A percentile compares a stretch with the other conserved stretches of the same genome.
Evolutionary conservation across 2,888 invertebrate genomes (phyloP).

Genomic region (Drosophila koepferae): DNA sequence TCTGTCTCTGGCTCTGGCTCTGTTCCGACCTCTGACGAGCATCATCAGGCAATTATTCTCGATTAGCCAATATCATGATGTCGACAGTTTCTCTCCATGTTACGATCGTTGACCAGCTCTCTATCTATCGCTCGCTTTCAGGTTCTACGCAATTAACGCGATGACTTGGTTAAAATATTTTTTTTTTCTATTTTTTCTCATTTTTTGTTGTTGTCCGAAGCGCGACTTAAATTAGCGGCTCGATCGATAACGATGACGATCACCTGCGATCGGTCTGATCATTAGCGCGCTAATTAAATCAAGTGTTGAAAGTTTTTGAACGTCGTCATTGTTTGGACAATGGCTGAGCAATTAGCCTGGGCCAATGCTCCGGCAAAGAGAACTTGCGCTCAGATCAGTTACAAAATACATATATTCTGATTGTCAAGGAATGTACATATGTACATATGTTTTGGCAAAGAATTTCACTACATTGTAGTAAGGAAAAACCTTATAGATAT

Average conservation of each 20-base stretch:
- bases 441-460: background rate
- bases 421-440: background rate
- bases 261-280: constrained; percentile 46
- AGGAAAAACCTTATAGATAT: background rate
- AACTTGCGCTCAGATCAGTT: background rate
- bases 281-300: constrained; percentile 77
- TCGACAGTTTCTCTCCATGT: constrained; percentile 46
- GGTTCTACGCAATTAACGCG: constrained; percentile 72
- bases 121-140: constrained; percentile 14
- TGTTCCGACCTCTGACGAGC: constrained; percentile 22
- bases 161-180: constrained; percentile 57
- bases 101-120: constrained; percentile 31
- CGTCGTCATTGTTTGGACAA: constrained; percentile 77
- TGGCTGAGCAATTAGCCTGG: constrained; percentile 69
- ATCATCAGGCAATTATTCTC: constrained; percentile 73
- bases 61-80: constrained; percentile 70
- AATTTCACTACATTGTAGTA: background rate
- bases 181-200: background rate
- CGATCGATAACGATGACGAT: constrained; percentile 32
- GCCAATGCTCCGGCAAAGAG: constrained; percentile 39
- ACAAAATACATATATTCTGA: background rate
- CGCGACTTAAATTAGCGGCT: constrained; percentile 63
- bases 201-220: background rate
- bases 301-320: constrained; percentile 55
- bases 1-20: constrained; percentile 2